Base-by-base conservation (phyloP, 1,140 invertebrate species). In the Dreissena polymorpha region DNA sequence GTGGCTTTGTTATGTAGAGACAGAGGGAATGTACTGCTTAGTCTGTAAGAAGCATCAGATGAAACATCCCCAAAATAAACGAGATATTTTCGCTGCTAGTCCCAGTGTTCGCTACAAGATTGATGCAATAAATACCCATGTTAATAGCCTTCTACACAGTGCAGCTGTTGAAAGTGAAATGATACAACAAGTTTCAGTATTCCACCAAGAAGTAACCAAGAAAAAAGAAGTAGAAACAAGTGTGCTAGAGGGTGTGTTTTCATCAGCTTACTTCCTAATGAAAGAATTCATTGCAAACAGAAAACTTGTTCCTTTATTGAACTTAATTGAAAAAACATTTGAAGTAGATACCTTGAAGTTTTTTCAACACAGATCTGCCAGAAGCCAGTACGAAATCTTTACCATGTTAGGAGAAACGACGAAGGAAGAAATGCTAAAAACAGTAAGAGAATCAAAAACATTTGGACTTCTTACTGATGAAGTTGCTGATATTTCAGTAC, bases 31-130 rank as follows among this genome's bases (percentile, higher is more conserved):
- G 64, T 67, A 67, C 21, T 67, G 64, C 25, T 12, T 67, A 21
- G 64, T 67, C 12, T 67, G 64, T 27, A 67, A 67, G 23, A 67
- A 67, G 23, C 64, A 67, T 27, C 12, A 14, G 64, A 67, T 67
- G 64, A 67, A 67, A 67, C 64, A 67, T 23, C 53, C 53, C 18
- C 64, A 67, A 21, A 67, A 67, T 27, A 67, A 21, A 12, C 12
- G 25, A 21, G 64, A 67, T 12, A 23, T 67, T 10, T 67, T 67
- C 25, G 12, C 64, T 21, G 64, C 12, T 27, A 67, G 12, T 21
- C 25, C 64, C 12, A 23, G 64, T 67, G 64, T 67, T 14, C 12
- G 64, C 12, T 67, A 14, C 21, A 67, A 67, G 64, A 10, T 14
- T 67, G 64, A 67, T 67, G 64, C 64, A 14, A 18, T 67, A 10